Evolutionary conservation across 2,888 invertebrate species (phyloP).

Genomic region (Hydrotaea diabolus): DNA sequence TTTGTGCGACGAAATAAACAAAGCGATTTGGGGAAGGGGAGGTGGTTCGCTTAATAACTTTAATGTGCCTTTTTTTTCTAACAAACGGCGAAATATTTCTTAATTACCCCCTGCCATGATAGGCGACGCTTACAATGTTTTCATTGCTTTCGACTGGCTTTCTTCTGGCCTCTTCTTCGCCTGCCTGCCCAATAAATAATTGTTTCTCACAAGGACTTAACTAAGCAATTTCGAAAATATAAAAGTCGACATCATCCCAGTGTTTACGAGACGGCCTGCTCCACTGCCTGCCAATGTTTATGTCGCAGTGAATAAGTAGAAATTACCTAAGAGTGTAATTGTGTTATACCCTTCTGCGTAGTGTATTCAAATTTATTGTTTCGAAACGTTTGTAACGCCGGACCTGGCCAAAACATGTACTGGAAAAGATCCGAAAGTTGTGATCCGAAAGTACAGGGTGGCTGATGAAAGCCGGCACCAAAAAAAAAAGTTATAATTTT

Average conservation of each 20-base stretch:
- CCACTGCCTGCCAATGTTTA: background rate
- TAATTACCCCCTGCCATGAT: slow-evolving; percentile 24
- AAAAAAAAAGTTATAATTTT: too few relatives aligned
- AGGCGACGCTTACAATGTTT: background rate
- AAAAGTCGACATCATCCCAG: slow-evolving; percentile 13
- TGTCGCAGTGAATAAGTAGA: background rate
- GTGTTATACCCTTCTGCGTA: background rate
- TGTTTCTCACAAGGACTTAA: slow-evolving; percentile 22
- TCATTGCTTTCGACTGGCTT: background rate
- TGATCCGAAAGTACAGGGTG: too few relatives aligned
- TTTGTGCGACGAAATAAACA: background rate
- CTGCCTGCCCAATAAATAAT: background rate
- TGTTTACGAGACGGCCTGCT: background rate
- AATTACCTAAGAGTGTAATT: slow-evolving; percentile 10
- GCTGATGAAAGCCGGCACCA: too few relatives aligned
- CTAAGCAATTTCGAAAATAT: slow-evolving; percentile 21
- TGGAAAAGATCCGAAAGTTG: too few relatives aligned
- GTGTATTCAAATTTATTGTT: background rate
- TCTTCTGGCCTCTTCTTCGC: background rate
- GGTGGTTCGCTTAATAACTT: slow-evolving; percentile 10
- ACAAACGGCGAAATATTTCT: slow-evolving; percentile 4
- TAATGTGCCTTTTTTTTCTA: background rate
- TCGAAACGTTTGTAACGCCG: too few relatives aligned
- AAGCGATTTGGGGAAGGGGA: background rate
- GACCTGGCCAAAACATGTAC: too few relatives aligned